Conservation (phyloP, 1,140 invertebrate species). For the Olivierus martensii region DNA sequence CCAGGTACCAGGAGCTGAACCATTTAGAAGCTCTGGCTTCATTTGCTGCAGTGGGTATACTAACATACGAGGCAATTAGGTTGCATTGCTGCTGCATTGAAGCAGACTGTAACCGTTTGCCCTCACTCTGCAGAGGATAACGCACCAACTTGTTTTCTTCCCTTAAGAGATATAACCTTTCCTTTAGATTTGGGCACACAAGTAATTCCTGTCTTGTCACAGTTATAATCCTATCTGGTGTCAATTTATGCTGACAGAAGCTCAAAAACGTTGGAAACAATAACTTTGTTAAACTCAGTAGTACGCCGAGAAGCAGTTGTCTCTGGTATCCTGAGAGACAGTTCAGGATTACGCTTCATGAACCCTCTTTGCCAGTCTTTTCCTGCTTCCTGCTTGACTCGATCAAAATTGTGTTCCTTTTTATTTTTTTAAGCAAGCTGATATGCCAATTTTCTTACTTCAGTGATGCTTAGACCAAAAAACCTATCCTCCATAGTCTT, state of each 20-base stretch:
- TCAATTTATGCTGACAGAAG: no score
- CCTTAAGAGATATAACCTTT: no score
- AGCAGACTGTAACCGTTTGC: background rate
- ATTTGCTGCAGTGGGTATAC: background rate
- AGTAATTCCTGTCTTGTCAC: background rate
- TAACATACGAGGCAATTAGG: background rate
- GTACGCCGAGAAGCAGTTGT: no score
- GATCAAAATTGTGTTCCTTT: background rate
- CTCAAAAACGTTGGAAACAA: no score
- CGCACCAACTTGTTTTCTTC: no score
- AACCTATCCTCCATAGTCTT: background rate
- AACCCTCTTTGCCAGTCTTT: no score
- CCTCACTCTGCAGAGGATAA: no score
- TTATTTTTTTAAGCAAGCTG: background rate
- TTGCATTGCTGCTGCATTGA: background rate
- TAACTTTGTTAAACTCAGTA: no score
- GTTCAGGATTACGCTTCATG: no score
- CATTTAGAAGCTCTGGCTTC: background rate
- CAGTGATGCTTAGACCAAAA: background rate
- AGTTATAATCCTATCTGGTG: background rate
- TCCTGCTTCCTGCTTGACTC: background rate
- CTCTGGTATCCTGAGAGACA: no score
- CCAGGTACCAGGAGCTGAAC: background rate
- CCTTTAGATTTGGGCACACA: no score
- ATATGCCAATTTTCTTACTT: background rate